Evolutionary conservation across 2,797 vertebrate species (phyloP).

Genomic region (Neopelma chrysocephalum): DNA sequence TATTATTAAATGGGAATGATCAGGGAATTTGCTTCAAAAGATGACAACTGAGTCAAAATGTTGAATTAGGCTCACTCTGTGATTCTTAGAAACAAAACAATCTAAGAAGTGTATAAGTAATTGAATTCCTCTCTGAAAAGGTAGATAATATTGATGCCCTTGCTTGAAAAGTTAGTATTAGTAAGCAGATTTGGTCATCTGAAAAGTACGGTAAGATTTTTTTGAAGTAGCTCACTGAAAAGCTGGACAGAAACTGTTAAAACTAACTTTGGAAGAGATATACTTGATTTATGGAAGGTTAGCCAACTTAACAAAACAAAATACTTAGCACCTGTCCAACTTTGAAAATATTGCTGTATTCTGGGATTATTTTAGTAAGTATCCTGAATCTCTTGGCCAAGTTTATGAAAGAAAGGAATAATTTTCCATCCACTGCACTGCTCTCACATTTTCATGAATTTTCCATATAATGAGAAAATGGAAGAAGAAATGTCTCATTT

Average conservation of each 20-base stretch:
- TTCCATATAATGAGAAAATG: slow-evolving; percentile 19
- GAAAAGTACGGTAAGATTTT: background rate
- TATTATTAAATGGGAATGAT: background rate
- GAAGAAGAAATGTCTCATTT: background rate
- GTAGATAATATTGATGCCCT: background rate
- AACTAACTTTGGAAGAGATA: background rate
- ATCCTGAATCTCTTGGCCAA: background rate
- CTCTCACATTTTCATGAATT: slow-evolving; percentile 4
- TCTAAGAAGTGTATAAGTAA: background rate
- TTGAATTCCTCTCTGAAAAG: background rate
- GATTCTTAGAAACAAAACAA: background rate
- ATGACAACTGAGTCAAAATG: background rate
- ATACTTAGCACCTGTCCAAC: background rate
- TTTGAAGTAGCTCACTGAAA: background rate
- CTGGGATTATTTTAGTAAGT: background rate
- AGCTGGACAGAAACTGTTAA: slow-evolving; percentile 4
- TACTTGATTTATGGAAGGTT: background rate
- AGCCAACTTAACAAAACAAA: slow-evolving; percentile 15
- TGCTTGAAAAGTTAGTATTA: background rate
- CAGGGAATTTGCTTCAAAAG: background rate
- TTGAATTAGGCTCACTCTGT: background rate
- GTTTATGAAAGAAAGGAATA: background rate
- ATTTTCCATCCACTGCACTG: background rate
- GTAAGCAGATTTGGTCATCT: background rate
- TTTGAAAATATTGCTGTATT: slow-evolving; percentile 1